Conservation (phyloP, 1,140 invertebrate genomes). For the Microplitis demolitor region DNA sequence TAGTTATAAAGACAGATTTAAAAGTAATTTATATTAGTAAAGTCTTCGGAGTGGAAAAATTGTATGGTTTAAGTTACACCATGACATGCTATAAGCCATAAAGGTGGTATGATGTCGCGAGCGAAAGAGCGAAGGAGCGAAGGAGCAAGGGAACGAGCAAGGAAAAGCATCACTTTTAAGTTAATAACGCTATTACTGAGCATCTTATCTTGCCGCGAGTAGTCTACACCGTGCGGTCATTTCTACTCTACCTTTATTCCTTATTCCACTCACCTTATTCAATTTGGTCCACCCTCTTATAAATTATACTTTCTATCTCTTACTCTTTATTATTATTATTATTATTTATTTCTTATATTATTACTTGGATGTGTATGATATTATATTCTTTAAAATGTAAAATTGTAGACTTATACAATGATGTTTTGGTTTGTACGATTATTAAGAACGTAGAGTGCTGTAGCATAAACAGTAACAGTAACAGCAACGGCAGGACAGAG, state of each 20-base stretch:
- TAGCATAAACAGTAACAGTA: neutral
- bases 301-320: neutral
- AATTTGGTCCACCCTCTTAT: constrained; percentile 5
- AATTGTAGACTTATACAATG: constrained; percentile 4
- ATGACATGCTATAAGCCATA: no score
- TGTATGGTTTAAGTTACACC: no score
- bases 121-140: neutral
- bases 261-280: constrained; percentile 9
- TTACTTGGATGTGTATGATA: neutral
- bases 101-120: constrained; percentile 36
- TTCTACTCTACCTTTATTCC: constrained; percentile 27
- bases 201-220: constrained; percentile 20
- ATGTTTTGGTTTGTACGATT: constrained; percentile 24
- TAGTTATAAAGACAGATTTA: no score
- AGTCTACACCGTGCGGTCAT: constrained; percentile 32
- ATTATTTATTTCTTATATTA: neutral
- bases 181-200: constrained; percentile 56
- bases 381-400: constrained; percentile 19
- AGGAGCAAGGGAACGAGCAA: neutral
- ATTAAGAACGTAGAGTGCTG: constrained; percentile 8
- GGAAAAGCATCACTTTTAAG: constrained; percentile 50
- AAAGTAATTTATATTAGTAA: no score
- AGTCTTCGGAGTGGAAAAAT: no score
- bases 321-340: neutral
- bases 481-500: neutral